Percentiles rank a stretch among this genome's conserved stretches.
Evolutionary conservation across 2,113 vertebrate genomes (phyloP).

Genomic region (cat (Felis catus)): DNA sequence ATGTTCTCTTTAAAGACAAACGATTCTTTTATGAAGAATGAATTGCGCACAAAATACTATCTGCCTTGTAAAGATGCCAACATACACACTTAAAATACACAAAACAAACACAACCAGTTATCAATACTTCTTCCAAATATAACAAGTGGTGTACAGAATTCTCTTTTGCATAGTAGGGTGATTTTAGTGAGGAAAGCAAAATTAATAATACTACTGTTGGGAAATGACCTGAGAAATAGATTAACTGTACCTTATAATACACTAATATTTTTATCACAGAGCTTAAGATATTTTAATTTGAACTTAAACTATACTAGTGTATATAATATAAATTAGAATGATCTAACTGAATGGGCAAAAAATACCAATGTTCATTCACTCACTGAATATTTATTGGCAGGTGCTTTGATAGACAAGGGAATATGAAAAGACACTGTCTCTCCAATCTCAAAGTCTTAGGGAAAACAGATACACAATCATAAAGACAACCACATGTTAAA

Average conservation of each 20-base stretch:
- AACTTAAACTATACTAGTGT: slow-evolving; percentile 12
- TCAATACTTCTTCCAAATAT: background rate
- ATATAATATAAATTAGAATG: background rate
- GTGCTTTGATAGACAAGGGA: background rate
- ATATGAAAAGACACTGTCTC: background rate
- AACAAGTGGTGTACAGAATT: slow-evolving; percentile 6
- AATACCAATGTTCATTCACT: background rate
- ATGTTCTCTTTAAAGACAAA: slow-evolving; percentile 64
- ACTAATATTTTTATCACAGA: background rate
- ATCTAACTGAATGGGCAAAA: background rate
- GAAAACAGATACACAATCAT: background rate
- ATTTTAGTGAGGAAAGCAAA: slow-evolving; percentile 24
- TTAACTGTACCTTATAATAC: background rate
- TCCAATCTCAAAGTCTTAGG: background rate
- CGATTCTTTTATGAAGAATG: slow-evolving; percentile 59
- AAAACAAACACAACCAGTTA: slow-evolving; percentile 39
- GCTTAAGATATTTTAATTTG: slow-evolving; percentile 14
- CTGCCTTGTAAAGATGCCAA: slow-evolving; percentile 57
- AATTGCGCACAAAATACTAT: slow-evolving; percentile 58
- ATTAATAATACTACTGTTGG: background rate
- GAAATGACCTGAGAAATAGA: slow-evolving; percentile 19
- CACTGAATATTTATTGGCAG: background rate
- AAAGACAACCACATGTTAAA: background rate
- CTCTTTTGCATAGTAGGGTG: background rate
- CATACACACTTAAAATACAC: slow-evolving; percentile 53